phyloP scores from a whole-genome alignment of 2,113 vertebrate genomes.

The Tauraco erythrolophus region DNA sequence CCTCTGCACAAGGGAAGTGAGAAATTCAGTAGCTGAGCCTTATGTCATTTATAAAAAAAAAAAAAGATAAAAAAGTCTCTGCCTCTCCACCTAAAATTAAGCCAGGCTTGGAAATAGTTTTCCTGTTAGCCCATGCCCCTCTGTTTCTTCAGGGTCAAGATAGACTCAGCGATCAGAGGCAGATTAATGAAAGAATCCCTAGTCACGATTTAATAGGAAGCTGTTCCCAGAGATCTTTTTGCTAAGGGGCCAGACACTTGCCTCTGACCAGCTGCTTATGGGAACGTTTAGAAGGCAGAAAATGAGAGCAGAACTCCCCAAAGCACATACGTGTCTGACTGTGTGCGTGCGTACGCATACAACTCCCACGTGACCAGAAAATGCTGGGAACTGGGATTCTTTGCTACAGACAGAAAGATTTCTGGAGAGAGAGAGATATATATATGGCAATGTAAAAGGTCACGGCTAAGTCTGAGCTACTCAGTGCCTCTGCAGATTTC shows the following conservation, averaged over 20 bases:
- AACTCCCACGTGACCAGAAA: background rate
- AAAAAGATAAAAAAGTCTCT: fast-evolving
- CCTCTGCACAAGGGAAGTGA: background rate
- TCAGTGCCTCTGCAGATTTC: background rate
- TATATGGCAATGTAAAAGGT: background rate
- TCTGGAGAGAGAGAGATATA: background rate
- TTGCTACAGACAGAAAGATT: background rate
- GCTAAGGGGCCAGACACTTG: background rate
- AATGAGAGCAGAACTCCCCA: background rate
- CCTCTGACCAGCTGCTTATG: background rate
- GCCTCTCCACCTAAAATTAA: background rate
- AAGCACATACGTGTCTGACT: background rate
- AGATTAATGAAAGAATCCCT: background rate
- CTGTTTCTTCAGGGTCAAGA: background rate
- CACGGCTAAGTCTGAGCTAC: background rate
- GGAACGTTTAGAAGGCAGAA: background rate
- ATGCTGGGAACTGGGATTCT: background rate
- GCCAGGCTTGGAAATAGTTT: background rate
- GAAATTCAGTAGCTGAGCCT: background rate
- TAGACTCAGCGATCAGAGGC: background rate
- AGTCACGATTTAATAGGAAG: background rate
- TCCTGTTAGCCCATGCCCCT: background rate
- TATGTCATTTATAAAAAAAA: background rate
- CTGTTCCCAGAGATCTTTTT: background rate
- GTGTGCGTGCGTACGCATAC: fast-evolving